Conservation (phyloP, 2,113 vertebrate species). For the Trogon melanurus region DNA sequence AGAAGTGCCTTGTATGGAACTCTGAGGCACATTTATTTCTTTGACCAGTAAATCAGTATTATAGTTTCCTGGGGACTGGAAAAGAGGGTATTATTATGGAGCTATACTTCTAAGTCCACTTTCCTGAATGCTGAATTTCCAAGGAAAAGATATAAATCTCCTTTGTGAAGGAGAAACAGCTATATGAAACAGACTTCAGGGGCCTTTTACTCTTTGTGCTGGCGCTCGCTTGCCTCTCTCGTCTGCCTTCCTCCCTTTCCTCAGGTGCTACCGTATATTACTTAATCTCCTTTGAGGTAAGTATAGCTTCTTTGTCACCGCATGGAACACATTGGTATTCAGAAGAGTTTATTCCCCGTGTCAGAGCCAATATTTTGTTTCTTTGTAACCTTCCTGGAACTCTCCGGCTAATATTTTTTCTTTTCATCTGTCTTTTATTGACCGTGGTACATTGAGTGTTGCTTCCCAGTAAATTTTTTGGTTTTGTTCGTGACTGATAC, state of each 20-base stretch:
- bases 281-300: slow-evolving; percentile 39
- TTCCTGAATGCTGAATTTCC: slow-evolving; percentile 32
- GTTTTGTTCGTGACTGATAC: not conserved
- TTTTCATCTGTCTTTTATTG: slow-evolving; percentile 15
- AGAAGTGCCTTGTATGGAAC: slow-evolving; percentile 40
- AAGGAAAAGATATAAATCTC: slow-evolving; percentile 54
- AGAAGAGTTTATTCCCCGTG: slow-evolving; percentile 22
- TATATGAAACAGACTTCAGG: slow-evolving; percentile 38
- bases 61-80: slow-evolving; percentile 51
- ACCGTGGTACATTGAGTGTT: not conserved
- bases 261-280: slow-evolving; percentile 13
- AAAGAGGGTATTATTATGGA: slow-evolving; percentile 45
- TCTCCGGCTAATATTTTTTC: slow-evolving; percentile 36
- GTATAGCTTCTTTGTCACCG: not conserved
- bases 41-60: slow-evolving; percentile 56
- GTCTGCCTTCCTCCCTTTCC: slow-evolving; percentile 8
- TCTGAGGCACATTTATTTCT: slow-evolving; percentile 51
- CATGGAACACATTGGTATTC: slow-evolving; percentile 42
- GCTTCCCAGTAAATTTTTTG: not conserved
- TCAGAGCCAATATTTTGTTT: slow-evolving; percentile 49
- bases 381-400: slow-evolving; percentile 50
- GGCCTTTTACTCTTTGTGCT: slow-evolving; percentile 28
- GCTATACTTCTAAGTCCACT: slow-evolving; percentile 41
- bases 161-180: not conserved
- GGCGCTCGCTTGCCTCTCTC: slow-evolving; percentile 1